Evolutionary conservation across 2,113 vertebrate species (phyloP), one percentile per base, ranked within the genome.

Genomic region (Eclectus roratus): DNA sequence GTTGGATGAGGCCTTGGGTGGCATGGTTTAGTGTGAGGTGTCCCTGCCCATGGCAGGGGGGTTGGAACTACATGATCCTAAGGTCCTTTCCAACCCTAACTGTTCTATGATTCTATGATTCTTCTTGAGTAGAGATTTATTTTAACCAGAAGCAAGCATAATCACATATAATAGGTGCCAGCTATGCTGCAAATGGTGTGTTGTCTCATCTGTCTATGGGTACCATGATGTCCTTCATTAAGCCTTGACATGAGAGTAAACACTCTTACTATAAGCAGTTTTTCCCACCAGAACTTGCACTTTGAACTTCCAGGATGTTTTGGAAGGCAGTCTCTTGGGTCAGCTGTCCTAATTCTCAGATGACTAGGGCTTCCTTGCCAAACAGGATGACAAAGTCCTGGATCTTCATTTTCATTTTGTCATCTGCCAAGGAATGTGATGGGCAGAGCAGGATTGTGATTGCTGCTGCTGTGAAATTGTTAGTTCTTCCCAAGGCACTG

Each of bases 151-250:
- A 19, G 2, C 11, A 84, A 78, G 25, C 35, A 29, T 37, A 53
- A 49, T 46, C 29, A 24, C 3, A 2, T 25, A 18, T 10, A 72
- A 50, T 8, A n/a, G 16, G 5, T 69, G 21, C 8, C 39, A 93
- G 70, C 50, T 46, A 25, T 3, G 7, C 31, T 80, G 44, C 58
- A 73, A 64, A 20, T 10, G 8, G 6, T 44, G 12, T 0, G 0
- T 53, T 70, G 35, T 68, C 29, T 60, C 28, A 5, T 28, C 44
- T 63, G 15, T 5, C 44, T 46, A 7, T 11, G 10, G 44, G n/a
- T 33, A 28, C n/a, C 2, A 0, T 8, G 33, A n/a, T 31, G 60
- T 5, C 27, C 60, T 60, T 81, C 39, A 37, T 25, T 35, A 37
- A 84, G 56, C n/a, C 44, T 43, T 27, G 56, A 53, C 0, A 0